Evolutionary conservation across 2,888 invertebrate species (phyloP).

Genomic region (Thereva nobilitata): DNA sequence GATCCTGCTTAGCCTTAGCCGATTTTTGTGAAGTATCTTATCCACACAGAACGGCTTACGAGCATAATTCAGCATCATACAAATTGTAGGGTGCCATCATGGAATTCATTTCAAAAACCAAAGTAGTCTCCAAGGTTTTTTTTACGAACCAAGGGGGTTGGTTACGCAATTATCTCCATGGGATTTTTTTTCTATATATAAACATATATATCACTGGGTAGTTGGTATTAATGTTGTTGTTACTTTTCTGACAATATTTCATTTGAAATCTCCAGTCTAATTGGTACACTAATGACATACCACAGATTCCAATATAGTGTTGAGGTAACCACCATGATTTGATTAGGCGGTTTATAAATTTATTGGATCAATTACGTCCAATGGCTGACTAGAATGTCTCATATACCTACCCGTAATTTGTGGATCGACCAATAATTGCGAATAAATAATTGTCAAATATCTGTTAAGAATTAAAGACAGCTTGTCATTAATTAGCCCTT

Average conservation of each 20-base stretch:
- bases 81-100: neutral
- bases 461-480: too few species aligned
- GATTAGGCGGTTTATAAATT: constrained; percentile 21
- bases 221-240: neutral
- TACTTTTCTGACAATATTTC: constrained; percentile 4
- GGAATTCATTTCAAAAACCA: too few species aligned
- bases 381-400: too few species aligned
- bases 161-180: too few species aligned
- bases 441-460: too few species aligned
- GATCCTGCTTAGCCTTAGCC: constrained; percentile 15
- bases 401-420: too few species aligned
- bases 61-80: neutral
- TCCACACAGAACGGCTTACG: neutral
- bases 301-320: constrained; percentile 19
- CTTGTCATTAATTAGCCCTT: too few species aligned
- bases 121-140: too few species aligned
- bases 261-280: neutral
- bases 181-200: too few species aligned
- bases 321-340: constrained; percentile 24
- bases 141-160: too few species aligned
- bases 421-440: too few species aligned
- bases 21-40: constrained; percentile 16
- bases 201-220: neutral
- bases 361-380: constrained; percentile 2
- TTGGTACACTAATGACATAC: constrained; percentile 22